These are phyloP conservation scores for Nanorana parkeri DNA, from an alignment of 2,113 vertebrate genomes.

Conservation along the genomic window DNA sequence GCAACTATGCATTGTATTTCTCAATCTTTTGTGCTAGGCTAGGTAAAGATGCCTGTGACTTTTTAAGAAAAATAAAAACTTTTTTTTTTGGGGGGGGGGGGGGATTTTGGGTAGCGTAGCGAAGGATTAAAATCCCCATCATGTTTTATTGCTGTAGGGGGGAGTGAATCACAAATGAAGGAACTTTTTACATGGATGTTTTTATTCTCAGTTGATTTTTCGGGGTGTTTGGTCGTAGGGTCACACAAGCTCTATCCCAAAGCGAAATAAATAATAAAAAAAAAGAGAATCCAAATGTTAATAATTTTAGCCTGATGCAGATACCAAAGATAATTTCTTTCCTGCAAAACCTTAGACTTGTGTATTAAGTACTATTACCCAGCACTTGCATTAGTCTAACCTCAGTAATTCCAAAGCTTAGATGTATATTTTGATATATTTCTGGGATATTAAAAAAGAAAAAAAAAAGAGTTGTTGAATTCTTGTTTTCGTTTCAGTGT, in stretches of 20 bases:
- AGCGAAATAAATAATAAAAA: conserved; percentile 99
- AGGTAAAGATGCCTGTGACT: conserved; percentile 85
- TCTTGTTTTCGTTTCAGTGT: conserved; percentile 95
- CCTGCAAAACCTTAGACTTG: conserved; percentile 93
- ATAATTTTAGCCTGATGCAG: conserved; percentile 96
- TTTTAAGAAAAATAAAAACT: conserved; percentile 70
- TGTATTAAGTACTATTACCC: conserved; percentile 97
- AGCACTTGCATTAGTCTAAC: conserved; percentile 99
- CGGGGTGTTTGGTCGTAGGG: conserved; percentile 86
- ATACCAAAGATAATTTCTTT: conserved; percentile 99
- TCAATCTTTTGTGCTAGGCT: conserved; percentile 80
- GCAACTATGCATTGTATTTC: conserved; percentile 98
- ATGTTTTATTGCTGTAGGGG: no score
- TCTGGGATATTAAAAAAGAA: conserved; percentile 89
- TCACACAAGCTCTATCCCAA: conserved; percentile 99
- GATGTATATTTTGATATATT: conserved; percentile 99
- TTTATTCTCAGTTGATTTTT: conserved; percentile 83
- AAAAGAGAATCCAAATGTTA: conserved; percentile 96
- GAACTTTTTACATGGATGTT: conserved; percentile 89
- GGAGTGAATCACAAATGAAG: conserved; percentile 82
- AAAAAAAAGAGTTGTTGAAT: conserved; percentile 82
- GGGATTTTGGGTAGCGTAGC: no score
- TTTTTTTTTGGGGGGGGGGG: conserved; percentile 59
- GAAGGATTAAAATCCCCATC: no score
- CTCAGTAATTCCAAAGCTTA: conserved; percentile 99